phyloP scores from a whole-genome alignment of 1,140 invertebrate species.

The Harpegnathos saltator region DNA sequence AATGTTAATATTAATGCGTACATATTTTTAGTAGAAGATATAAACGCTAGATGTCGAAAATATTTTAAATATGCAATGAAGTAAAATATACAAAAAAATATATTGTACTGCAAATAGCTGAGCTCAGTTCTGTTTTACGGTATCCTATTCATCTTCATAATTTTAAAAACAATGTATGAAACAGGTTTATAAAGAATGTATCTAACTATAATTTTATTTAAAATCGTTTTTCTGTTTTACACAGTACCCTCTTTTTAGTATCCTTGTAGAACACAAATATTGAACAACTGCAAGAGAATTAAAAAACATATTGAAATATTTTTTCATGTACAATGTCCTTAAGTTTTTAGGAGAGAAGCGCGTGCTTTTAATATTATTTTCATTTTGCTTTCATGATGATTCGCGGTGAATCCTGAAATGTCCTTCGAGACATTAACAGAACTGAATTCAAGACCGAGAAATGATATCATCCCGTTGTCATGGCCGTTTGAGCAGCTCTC shows the following conservation, averaged over 20 bases:
- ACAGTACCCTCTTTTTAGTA: too few species aligned
- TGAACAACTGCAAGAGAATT: too few species aligned
- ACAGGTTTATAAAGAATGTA: too few species aligned
- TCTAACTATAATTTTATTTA: too few species aligned
- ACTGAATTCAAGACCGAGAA: slow-evolving; percentile 33
- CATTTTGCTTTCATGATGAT: not conserved
- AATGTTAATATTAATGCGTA: slow-evolving; percentile 44
- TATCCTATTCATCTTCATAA: not conserved
- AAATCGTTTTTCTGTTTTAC: too few species aligned
- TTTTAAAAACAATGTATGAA: too few species aligned
- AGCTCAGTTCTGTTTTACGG: not conserved
- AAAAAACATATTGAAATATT: too few species aligned
- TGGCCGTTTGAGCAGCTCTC: slow-evolving; percentile 37
- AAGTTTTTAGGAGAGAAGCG: too few species aligned
- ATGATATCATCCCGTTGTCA: slow-evolving; percentile 53
- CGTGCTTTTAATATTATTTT: too few species aligned
- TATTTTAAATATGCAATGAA: slow-evolving; percentile 33
- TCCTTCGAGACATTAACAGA: slow-evolving; percentile 20
- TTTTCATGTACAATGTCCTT: too few species aligned
- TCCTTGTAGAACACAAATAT: too few species aligned
- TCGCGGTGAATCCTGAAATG: not conserved
- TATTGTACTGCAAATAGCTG: not conserved
- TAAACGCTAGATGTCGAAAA: not conserved
- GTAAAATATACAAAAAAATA: not conserved
- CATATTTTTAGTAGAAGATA: not conserved